phyloP scores from a whole-genome alignment of 2,113 vertebrate species.

The Chaenogobius annularis region DNA sequence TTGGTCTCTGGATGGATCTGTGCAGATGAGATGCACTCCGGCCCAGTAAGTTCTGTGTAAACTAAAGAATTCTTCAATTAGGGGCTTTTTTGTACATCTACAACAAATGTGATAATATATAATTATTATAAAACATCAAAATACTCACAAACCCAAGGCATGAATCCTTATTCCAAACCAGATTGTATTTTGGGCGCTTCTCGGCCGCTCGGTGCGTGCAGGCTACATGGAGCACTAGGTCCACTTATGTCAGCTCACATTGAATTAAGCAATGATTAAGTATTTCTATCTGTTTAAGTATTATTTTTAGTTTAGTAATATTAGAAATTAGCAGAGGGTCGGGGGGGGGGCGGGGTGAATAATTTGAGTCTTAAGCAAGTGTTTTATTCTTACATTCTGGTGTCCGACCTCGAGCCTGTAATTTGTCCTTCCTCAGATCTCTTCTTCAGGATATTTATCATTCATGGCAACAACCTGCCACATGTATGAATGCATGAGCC shows the following conservation, averaged over 20 bases:
- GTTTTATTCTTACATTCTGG: background rate
- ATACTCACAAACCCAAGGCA: no score
- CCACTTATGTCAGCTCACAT: background rate
- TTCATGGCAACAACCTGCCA: slow-evolving; percentile 16
- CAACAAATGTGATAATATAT: no score
- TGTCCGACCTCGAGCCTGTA: background rate
- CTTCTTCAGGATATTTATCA: background rate
- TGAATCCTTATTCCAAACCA: no score
- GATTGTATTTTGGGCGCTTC: background rate
- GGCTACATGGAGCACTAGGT: background rate
- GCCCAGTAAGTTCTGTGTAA: no score
- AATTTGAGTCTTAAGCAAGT: background rate
- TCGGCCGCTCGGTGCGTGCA: background rate
- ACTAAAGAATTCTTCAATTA: no score
- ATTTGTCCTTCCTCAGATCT: background rate
- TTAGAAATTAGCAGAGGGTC: background rate
- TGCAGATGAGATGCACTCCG: no score
- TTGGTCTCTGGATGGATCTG: background rate
- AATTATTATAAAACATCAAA: no score
- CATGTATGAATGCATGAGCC: slow-evolving; percentile 11
- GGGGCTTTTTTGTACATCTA: no score
- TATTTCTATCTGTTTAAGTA: background rate
- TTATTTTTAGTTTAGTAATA: background rate
- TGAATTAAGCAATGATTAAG: background rate
- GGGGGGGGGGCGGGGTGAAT: no score